Evolutionary conservation across 2,113 vertebrate species (phyloP).

Genomic region (Indicator maculatus): DNA sequence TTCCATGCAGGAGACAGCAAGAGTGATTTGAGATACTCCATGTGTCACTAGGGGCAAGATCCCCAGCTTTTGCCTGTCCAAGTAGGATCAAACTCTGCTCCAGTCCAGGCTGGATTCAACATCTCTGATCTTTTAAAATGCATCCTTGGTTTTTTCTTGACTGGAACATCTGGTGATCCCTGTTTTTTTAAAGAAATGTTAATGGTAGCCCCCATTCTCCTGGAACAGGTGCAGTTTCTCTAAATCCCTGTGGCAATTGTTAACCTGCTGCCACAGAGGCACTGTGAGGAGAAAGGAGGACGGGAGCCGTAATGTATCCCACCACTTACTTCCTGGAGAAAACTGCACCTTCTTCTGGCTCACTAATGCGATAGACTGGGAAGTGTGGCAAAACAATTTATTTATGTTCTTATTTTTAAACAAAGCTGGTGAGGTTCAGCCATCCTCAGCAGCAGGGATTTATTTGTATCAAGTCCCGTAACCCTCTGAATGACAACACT

Average conservation of each 20-base stretch:
- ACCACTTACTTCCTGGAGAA: neutral
- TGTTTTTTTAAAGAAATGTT: neutral
- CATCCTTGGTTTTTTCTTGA: neutral
- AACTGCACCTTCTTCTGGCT: neutral
- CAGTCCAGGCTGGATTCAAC: neutral
- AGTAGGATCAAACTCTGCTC: neutral
- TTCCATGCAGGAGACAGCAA: neutral
- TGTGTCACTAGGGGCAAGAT: accelerated
- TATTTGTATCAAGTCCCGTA: neutral
- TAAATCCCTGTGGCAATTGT: neutral
- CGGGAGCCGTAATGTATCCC: neutral
- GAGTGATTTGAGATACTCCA: neutral
- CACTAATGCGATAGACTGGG: neutral
- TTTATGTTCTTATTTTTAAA: neutral
- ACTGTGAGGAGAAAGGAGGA: neutral
- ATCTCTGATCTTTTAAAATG: neutral
- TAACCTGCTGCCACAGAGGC: neutral
- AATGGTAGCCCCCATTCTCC: neutral
- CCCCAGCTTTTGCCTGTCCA: neutral
- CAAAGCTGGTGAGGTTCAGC: neutral
- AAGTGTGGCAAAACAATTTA: neutral
- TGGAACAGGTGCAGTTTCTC: neutral
- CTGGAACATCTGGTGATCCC: neutral
- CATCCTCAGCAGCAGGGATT: neutral
- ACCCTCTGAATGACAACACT: accelerated